Percentiles rank a stretch among this genome's conserved stretches.
Evolutionary conservation across 2,113 vertebrate species (phyloP).

Genomic region (Hemiprocne comata): DNA sequence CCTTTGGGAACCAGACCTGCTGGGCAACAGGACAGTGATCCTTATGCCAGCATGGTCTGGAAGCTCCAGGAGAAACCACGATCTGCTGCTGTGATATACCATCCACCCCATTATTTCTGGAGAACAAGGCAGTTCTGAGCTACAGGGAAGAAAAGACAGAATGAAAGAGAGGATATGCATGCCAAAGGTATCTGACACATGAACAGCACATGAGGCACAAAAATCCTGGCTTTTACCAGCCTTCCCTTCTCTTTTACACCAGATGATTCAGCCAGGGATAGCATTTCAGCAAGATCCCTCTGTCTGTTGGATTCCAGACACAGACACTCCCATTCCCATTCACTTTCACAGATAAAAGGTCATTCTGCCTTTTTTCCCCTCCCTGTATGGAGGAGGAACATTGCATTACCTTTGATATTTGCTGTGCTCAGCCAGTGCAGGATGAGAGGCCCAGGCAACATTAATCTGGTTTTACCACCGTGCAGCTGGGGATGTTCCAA

Average conservation of each 20-base stretch:
- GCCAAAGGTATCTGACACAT: background rate
- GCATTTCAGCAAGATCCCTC: background rate
- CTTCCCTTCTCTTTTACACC: background rate
- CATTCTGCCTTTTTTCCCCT: background rate
- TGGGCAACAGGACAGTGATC: background rate
- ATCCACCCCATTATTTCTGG: background rate
- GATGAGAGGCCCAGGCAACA: conserved; percentile 26
- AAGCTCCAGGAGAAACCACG: background rate
- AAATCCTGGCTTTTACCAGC: background rate
- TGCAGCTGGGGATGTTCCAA: background rate
- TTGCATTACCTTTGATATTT: conserved; percentile 57
- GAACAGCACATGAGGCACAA: background rate
- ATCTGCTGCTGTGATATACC: background rate
- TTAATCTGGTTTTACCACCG: conserved; percentile 45
- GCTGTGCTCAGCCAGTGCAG: conserved; percentile 34
- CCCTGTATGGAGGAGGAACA: background rate
- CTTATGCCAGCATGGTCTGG: background rate
- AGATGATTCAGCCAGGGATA: background rate
- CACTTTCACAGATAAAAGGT: conserved; percentile 51
- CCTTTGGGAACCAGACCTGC: background rate
- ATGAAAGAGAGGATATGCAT: background rate
- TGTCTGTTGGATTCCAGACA: background rate
- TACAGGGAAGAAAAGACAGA: background rate
- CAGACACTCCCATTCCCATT: background rate
- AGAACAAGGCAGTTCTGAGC: background rate